Evolutionary conservation across 1,140 invertebrate species (phyloP).

Genomic region (Periplaneta americana): DNA sequence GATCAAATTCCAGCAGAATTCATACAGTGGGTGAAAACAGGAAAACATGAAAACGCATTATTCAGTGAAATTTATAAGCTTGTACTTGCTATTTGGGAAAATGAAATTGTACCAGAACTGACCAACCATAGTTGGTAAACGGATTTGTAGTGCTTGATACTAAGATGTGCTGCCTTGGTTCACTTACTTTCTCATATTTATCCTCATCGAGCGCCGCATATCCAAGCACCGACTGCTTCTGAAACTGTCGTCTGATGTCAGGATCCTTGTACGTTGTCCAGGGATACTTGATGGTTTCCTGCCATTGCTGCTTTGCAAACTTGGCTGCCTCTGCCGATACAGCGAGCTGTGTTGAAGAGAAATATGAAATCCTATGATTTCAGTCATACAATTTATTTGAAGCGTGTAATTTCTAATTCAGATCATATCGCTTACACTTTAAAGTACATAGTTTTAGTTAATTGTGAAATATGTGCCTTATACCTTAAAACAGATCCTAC

Average conservation of each 20-base stretch:
- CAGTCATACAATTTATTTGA: background rate
- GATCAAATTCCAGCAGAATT: too few species aligned
- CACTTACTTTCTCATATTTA: slow-evolving; percentile 36
- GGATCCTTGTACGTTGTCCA: slow-evolving; percentile 57
- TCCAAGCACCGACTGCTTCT: slow-evolving; percentile 58
- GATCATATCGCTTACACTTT: background rate
- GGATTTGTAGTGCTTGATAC: too few species aligned
- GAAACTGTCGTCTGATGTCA: slow-evolving; percentile 57
- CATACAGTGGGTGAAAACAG: too few species aligned
- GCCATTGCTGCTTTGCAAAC: slow-evolving; percentile 43
- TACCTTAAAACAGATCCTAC: background rate
- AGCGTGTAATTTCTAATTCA: background rate
- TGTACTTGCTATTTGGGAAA: too few species aligned
- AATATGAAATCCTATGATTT: too few species aligned
- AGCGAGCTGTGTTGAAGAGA: slow-evolving; percentile 33
- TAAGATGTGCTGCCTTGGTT: too few species aligned
- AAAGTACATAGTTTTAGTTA: background rate
- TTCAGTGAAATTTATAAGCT: too few species aligned
- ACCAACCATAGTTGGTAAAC: too few species aligned
- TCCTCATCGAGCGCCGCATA: slow-evolving; percentile 62
- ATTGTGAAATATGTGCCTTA: background rate
- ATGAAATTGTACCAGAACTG: too few species aligned
- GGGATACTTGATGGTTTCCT: slow-evolving; percentile 53
- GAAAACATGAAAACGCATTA: too few species aligned
- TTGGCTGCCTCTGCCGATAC: slow-evolving; percentile 31